Percentiles rank a stretch among this genome's conserved stretches.
Evolutionary conservation across 1,140 invertebrate genomes (phyloP).

Genomic region (Drosophila parvula): DNA sequence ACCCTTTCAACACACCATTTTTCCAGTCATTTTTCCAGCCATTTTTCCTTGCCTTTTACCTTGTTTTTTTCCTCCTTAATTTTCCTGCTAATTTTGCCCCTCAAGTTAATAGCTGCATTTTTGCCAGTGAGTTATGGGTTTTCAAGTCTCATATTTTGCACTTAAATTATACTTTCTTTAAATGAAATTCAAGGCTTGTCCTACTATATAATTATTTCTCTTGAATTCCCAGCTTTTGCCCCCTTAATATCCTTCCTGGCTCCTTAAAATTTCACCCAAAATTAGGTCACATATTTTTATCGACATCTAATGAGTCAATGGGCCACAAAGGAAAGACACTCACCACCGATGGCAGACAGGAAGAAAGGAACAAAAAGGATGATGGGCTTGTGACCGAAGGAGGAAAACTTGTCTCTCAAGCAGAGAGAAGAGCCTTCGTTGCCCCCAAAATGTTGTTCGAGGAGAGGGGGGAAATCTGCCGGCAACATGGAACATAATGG

Average conservation of each 20-base stretch:
- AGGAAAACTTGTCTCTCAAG: conserved; percentile 1
- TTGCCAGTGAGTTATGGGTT: neutral
- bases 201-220: neutral
- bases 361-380: neutral
- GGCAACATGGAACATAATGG: conserved; percentile 75
- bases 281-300: conserved; percentile 53
- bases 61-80: neutral
- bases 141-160: neutral
- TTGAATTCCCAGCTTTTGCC: neutral
- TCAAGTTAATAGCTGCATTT: neutral
- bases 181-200: too few relatives aligned
- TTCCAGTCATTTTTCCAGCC: neutral
- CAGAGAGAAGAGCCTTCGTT: too few relatives aligned
- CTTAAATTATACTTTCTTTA: neutral
- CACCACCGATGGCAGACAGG: conserved; percentile 13
- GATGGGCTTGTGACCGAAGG: conserved; percentile 34
- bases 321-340: conserved; percentile 52
- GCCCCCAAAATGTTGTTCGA: conserved; percentile 46
- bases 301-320: conserved; percentile 71
- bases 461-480: conserved; percentile 27
- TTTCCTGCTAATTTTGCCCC: neutral
- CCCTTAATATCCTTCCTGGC: neutral
- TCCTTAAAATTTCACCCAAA: neutral
- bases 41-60: neutral
- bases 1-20: neutral